phyloP scores from a whole-genome alignment of 2,888 invertebrate genomes.

The Dicyrtoma fusca region DNA sequence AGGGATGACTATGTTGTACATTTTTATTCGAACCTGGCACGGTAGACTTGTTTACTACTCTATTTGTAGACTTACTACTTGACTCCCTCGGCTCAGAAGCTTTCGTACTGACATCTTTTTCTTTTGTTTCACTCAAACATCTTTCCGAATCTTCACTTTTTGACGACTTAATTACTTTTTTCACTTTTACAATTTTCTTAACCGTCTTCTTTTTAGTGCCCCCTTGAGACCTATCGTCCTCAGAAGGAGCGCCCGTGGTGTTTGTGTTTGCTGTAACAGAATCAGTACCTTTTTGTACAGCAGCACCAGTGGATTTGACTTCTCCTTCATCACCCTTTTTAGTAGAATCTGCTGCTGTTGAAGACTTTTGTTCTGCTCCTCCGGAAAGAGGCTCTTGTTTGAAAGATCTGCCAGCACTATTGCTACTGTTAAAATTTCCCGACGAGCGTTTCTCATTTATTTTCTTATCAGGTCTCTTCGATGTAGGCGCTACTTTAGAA shows the following conservation, averaged over 20 bases:
- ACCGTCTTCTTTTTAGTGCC: slow-evolving; percentile 36
- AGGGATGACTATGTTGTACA: too few relatives aligned
- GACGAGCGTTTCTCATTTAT: slow-evolving; percentile 23
- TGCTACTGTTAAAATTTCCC: slow-evolving; percentile 4
- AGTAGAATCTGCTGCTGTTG: neutral
- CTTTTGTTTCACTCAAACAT: too few relatives aligned
- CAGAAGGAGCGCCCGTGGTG: slow-evolving; percentile 5
- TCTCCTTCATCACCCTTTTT: neutral
- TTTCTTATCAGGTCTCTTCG: slow-evolving; percentile 25
- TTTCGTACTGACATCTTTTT: too few relatives aligned
- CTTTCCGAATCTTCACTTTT: neutral
- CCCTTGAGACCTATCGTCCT: neutral
- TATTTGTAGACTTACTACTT: neutral
- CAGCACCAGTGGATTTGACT: slow-evolving; percentile 1
- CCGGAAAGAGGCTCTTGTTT: neutral
- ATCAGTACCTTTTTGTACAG: slow-evolving; percentile 4
- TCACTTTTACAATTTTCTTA: slow-evolving; percentile 41
- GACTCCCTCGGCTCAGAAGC: too few relatives aligned
- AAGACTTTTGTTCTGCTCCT: neutral
- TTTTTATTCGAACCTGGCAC: too few relatives aligned
- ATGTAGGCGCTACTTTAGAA: slow-evolving; percentile 5
- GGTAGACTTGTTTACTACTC: too few relatives aligned
- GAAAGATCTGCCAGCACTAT: slow-evolving; percentile 8
- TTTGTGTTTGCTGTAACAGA: slow-evolving; percentile 10
- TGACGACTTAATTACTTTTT: neutral